Conservation (phyloP, 2,888 invertebrate species). For the Microctonus aethiopoides region DNA sequence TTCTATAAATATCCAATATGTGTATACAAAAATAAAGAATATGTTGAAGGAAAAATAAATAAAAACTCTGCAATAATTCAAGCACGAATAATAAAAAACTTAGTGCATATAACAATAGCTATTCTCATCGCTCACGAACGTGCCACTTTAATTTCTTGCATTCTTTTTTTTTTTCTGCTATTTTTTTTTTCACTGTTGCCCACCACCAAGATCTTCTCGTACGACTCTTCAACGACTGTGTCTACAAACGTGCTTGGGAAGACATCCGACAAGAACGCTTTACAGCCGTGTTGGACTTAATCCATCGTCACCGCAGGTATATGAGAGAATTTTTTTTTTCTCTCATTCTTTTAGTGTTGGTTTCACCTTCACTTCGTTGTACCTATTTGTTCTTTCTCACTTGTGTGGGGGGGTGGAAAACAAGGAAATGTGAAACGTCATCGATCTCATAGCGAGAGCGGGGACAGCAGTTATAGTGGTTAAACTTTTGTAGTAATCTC, state of each 20-base stretch:
- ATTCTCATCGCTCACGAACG: neutral
- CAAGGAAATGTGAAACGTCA: slow-evolving; percentile 2
- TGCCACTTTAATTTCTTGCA: neutral
- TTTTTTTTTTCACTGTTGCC: neutral
- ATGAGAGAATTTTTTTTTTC: neutral
- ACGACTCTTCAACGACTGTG: neutral
- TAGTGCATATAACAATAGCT: neutral
- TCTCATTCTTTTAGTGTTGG: neutral
- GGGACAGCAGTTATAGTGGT: neutral
- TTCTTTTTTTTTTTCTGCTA: neutral
- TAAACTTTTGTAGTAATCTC: neutral
- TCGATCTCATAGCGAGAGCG: neutral
- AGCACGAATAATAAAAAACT: neutral
- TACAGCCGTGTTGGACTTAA: neutral
- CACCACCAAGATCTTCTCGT: neutral
- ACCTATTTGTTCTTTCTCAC: neutral
- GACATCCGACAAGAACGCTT: neutral
- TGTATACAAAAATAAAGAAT: neutral
- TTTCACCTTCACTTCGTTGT: neutral
- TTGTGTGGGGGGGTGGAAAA: neutral
- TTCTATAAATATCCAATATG: neutral
- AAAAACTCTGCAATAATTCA: neutral
- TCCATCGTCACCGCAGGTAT: neutral
- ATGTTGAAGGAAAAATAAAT: too few relatives aligned
- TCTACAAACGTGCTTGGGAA: neutral